These are phyloP conservation scores for Brachyptera putata DNA, from an alignment of 2,888 invertebrate genomes.

Conservation along the genomic window DNA sequence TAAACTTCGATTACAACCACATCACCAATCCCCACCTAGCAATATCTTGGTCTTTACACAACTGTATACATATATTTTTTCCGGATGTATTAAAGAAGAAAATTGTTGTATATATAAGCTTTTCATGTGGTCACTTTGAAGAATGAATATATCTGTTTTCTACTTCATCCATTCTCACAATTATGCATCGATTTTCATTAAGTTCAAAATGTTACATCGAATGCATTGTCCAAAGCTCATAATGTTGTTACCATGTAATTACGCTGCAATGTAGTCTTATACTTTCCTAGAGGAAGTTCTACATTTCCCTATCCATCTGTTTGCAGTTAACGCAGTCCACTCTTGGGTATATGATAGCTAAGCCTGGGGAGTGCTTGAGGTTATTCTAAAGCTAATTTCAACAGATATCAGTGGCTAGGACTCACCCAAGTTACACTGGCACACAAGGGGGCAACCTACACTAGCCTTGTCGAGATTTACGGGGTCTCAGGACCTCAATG, in stretches of 20 bases:
- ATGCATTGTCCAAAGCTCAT: too few species aligned
- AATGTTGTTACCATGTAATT: constrained; percentile 9
- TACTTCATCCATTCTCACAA: too few species aligned
- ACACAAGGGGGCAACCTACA: constrained; percentile 8
- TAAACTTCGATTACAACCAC: constrained; percentile 10
- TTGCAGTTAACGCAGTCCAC: constrained; percentile 19
- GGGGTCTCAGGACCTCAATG: constrained; percentile 27
- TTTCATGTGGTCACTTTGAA: too few species aligned
- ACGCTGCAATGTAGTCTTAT: not conserved
- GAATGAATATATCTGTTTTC: too few species aligned
- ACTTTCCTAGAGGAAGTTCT: constrained; percentile 10
- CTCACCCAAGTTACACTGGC: constrained; percentile 12
- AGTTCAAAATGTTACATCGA: too few species aligned
- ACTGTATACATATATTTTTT: too few species aligned
- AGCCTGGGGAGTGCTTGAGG: constrained; percentile 20
- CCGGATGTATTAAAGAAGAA: too few species aligned
- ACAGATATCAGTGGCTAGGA: constrained; percentile 17
- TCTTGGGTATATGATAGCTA: not conserved
- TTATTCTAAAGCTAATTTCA: constrained; percentile 20
- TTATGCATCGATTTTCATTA: too few species aligned
- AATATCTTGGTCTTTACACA: too few species aligned
- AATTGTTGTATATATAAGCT: too few species aligned
- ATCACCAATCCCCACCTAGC: too few species aligned
- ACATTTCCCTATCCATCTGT: constrained; percentile 22
- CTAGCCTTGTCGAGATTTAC: constrained; percentile 27